Percentiles rank a stretch among this genome's conserved stretches.
These are phyloP conservation scores for Drepana falcataria DNA, from an alignment of 2,888 invertebrate species.

Conservation along the genomic window DNA sequence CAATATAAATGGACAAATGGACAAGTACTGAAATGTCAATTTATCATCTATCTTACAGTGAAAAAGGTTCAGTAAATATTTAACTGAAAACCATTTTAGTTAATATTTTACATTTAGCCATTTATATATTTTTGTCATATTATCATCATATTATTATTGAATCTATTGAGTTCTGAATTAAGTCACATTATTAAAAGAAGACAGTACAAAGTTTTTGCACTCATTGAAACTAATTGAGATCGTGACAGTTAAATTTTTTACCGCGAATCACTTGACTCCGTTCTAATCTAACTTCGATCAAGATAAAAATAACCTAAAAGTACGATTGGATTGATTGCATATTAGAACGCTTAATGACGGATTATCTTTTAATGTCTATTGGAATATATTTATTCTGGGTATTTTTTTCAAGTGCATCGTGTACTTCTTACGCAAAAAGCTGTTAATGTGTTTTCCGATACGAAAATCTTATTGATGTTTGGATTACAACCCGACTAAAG, in stretches of 20 bases:
- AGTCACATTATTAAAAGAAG: no score
- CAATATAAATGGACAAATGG: no score
- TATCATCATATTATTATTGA: no score
- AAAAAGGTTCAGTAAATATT: no score
- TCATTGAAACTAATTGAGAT: no score
- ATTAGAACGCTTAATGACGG: neutral
- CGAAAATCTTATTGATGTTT: constrained; percentile 47
- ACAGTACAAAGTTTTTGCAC: no score
- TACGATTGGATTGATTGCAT: neutral
- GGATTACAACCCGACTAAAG: constrained; percentile 39
- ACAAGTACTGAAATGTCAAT: no score
- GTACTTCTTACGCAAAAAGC: neutral
- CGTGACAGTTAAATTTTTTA: neutral
- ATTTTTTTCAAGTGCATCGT: neutral
- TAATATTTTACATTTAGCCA: no score
- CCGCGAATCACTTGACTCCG: neutral
- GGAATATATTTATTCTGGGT: neutral
- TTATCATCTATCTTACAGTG: no score
- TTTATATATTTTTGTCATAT: no score
- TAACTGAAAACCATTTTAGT: no score
- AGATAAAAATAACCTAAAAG: neutral
- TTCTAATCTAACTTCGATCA: neutral
- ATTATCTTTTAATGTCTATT: neutral
- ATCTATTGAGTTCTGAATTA: no score
- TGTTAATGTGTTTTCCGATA: neutral